Evolutionary conservation across 2,888 invertebrate genomes (phyloP).

Genomic region (Epinotia demarniana): DNA sequence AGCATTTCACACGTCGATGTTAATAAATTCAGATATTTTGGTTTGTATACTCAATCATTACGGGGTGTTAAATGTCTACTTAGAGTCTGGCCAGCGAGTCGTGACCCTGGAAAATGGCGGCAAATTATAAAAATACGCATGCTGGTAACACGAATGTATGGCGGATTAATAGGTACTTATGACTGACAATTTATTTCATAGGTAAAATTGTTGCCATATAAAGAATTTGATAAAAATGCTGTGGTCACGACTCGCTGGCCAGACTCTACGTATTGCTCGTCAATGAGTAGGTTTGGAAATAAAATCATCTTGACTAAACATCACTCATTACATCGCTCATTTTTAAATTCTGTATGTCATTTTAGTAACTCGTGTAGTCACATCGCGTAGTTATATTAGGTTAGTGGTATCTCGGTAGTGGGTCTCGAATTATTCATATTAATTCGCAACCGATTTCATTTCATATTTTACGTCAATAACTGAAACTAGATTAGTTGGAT

Average conservation of each 20-base stretch:
- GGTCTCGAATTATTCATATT: not conserved
- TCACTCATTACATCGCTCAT: constrained; percentile 4
- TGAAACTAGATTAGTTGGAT: not conserved
- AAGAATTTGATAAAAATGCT: too few species aligned
- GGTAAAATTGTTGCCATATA: too few species aligned
- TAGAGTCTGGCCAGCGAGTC: too few species aligned
- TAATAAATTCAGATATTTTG: constrained; percentile 8
- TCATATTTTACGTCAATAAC: not conserved
- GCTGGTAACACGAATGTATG: too few species aligned
- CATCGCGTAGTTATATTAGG: not conserved
- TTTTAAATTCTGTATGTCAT: constrained; percentile 5
- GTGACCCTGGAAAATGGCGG: too few species aligned
- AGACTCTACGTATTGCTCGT: constrained; percentile 8
- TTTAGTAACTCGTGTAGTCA: not conserved
- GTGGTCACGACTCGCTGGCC: too few species aligned
- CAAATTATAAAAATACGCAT: too few species aligned
- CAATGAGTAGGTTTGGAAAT: constrained; percentile 1
- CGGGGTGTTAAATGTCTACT: not conserved
- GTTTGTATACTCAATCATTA: constrained; percentile 2
- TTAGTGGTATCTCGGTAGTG: not conserved
- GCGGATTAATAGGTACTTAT: too few species aligned
- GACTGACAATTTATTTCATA: too few species aligned
- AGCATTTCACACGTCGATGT: constrained; percentile 37
- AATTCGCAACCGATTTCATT: not conserved
- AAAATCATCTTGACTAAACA: not conserved